Evolutionary conservation across 2,113 vertebrate genomes (phyloP), one percentile per base, ranked within the genome.

Genomic region (Phaethornis superciliosus): DNA sequence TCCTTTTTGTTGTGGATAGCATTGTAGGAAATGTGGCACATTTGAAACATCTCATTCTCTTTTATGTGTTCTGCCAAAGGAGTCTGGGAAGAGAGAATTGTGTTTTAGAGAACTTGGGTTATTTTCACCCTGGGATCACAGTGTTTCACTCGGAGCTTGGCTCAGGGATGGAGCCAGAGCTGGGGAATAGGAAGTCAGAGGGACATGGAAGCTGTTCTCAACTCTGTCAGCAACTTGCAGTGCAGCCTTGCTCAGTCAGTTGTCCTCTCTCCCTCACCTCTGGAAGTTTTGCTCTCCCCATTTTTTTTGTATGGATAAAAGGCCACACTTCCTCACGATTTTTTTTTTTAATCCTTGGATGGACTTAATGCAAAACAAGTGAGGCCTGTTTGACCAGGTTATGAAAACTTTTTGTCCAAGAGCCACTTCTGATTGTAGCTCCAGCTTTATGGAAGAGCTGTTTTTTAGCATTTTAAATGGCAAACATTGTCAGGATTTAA

Each of bases 151-250:
- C 21, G 12, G 75, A 75, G 64, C 56, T 67, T 2, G 9, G 44
- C 0, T 0, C 0, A 7, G 65, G 58, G 60, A 74, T 17, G 44
- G 52, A 58, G 22, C 55, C 4, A 5, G 64, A 64, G 51, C 1
- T 2, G 15, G 47, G 58, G 6, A 47, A 1, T 2, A 35, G 77
- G 28, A 37, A 67, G 9, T 32, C 5, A 1, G 30, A 77, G 51
- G n/a, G 23, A 84, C 60, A 27, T 17, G 4, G 21, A 52, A 35
- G 33, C 65, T 69, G 0, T 52, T 79, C 72, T 68, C 3, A 2
- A 5, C 18, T 27, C 32, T 0, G 0, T 26, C 23, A 22, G 21
- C 0, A 4, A 8, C 62, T 60, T 78, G 21, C 24, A 47, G 26
- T 19, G 7, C 1, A 33, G 35, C 33, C 12, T 20, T 23, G n/a